Base-by-base conservation (phyloP, 35 echinoderm and acorn worm genomes). In the Chiridota heheva region DNA sequence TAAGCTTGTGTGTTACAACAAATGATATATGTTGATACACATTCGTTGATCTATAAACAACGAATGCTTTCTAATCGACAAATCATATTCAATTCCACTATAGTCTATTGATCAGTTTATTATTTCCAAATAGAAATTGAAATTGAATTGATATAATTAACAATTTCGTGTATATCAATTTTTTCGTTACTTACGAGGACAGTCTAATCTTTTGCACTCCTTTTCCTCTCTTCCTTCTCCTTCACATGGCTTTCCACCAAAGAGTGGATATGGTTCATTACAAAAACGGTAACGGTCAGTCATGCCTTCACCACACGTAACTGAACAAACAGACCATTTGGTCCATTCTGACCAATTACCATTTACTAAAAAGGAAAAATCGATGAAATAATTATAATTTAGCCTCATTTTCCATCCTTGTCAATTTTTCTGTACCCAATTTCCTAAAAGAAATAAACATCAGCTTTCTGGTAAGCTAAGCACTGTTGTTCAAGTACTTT, bases 141-240 rank as follows among this genome's bases (percentile, higher is more conserved):
- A n/a, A n/a, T n/a, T n/a, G n/a, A n/a, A n/a, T n/a, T n/a, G n/a
- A n/a, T n/a, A n/a, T n/a, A n/a, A n/a, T n/a, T n/a, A n/a, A n/a
- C n/a, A n/a, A n/a, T n/a, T n/a, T n/a, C n/a, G n/a, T n/a, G n/a
- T n/a, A n/a, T n/a, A n/a, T n/a, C n/a, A n/a, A n/a, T n/a, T n/a
- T n/a, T n/a, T n/a, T n/a, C n/a, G n/a, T n/a, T n/a, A 81, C 41
- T 45, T 66, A 82, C 79, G 42, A 45, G 79, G 79, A 42, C 79
- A 82, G 33, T 36, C 8, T 4, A 47, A 15, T 46, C 63, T 33
- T 20, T 82, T 41, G 32, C 79, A 82, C 0, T 2, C 17, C 44
- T 45, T 57, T 35, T 47, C 48, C 35, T 82, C 18, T 1, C 35
- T 57, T 4, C 36, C 2, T 43, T 67, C 36, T 30, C 82, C 82